Base-by-base conservation (phyloP, 2,888 invertebrate species). In the Drosophila prostipennis region DNA sequence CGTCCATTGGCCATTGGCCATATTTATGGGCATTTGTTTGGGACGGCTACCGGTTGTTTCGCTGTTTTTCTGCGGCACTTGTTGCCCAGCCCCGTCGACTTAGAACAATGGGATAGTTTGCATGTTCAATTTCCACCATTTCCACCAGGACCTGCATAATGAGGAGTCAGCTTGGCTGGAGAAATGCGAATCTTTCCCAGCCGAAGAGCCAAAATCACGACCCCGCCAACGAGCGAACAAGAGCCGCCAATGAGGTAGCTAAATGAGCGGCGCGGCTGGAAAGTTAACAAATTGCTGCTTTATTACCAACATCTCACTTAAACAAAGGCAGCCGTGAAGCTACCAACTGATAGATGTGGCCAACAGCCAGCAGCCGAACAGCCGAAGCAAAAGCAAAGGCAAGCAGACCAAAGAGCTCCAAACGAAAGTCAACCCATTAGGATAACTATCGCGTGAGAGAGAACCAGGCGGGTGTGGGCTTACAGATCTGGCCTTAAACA, bases 401-500 rank as follows among this genome's bases (percentile, higher is more conserved):
- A 14, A 3, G 1, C n/a, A 29, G 29, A 26, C 45, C 14, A 14
- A 29, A 36, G 39, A 57, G 59, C 39, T 72, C 76, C 81, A 78
- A 83, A 83, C 82, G 88, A 83, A 88, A 88, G 88, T 86, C 88
- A 74, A 74, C 72, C 84, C 78, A 85, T 86, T 89, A 86, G 89
- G 86, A 86, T 86, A 89, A 88, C 89, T 88, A 86, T 86, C 89
- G 86, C 86, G 79, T 82, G 83, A 86, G 88, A 86, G 87, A 72
- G 57, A 55, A 67, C 57, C 26, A 32, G 48, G 53, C 46, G 60
- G 56, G 59, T 51, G 75, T 43, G 59, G 64, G 49, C 29, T 7
- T 7, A 29, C 29, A 29, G 29, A 29, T 29, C 29, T 29, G 29
- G 29, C 29, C 29, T 29, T 29, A 29, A 29, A 52, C 56, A 57